Percentiles rank a stretch among this genome's conserved stretches.
Evolutionary conservation across 1,140 invertebrate species (phyloP).

Genomic region (Babylonia areolata): DNA sequence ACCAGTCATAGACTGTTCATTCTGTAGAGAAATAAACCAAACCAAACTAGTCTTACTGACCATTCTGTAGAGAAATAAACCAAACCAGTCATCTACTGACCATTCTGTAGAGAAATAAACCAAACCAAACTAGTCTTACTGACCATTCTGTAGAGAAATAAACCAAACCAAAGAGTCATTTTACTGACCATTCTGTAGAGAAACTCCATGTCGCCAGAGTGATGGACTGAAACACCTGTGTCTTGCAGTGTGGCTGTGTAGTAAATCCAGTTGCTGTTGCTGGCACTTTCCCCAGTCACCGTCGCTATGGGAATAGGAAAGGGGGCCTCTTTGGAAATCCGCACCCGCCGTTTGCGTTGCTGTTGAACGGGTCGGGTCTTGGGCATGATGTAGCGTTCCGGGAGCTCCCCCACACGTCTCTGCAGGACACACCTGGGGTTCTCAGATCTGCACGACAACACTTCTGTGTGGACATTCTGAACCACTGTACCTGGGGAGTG

Average conservation of each 20-base stretch:
- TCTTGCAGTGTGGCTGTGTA: constrained; percentile 58
- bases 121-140: no score
- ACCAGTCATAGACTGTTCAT: background rate
- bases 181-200: constrained; percentile 67
- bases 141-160: no score
- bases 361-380: constrained; percentile 37
- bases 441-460: no score
- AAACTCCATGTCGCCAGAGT: constrained; percentile 66
- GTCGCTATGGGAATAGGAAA: constrained; percentile 64
- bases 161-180: no score
- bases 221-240: constrained; percentile 56
- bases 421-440: no score
- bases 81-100: no score
- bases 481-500: no score
- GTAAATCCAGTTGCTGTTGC: constrained; percentile 58
- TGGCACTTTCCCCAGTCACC: constrained; percentile 45
- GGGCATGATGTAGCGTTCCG: background rate
- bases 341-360: constrained; percentile 43
- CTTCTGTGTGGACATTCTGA: background rate
- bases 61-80: no score
- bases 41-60: no score
- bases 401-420: no score
- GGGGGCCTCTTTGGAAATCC: constrained; percentile 50
- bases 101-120: no score
- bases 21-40: no score